Base-by-base conservation (phyloP, 1,140 invertebrate species). In the Doryteuthis pealeii region DNA sequence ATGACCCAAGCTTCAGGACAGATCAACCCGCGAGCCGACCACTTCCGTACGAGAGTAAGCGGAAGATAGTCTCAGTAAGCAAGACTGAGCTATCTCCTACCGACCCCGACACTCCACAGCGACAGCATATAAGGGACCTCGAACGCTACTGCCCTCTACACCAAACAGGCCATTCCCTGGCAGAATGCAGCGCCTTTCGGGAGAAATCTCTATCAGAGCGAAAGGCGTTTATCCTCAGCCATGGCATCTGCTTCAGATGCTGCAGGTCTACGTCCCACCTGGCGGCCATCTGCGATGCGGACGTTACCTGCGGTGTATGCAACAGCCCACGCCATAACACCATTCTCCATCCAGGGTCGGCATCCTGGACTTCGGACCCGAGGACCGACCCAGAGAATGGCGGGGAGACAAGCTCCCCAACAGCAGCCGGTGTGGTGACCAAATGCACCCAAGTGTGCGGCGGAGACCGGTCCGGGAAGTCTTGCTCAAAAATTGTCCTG, bases 401-500 rank as follows among this genome's bases (percentile, higher is more conserved):
- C 45, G 73, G 70, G 45, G 73, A 76, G 72, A 40, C 18, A 58
- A 49, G 22, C 22, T 70, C 8, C 3, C 28, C 15, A 28, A 22
- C 58, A 2, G 32, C 31, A 43, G 14, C 26, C 18, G 8, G 33
- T 67, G 28, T 2, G n/a, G 71, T 32, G 31, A 71, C 65, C 65
- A 49, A 65, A 0, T 33, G 58, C 33, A 75, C n/a, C 32, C 35
- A 75, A n/a, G 66, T 78, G 28, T 78, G 79, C 45, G 40, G 68
- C 30, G 49, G 72, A 26, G 62, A 54, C 32, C 71, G 69, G 69
- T 28, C 33, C 8, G 40, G 67, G 14, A 76, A 72, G 33, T 79
- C 78, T 5, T 79, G 78, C 66, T 71, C 70, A 1, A 79, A 77
- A 32, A 74, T 77, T 4, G 65, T 75, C 8, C 68, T 54, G 0